A percentile compares a stretch with the other conserved stretches of the same genome.
These are phyloP conservation scores for Anthopleura xanthogrammica DNA, from an alignment of 92 coral and sea anemone species.

Conservation along the genomic window DNA sequence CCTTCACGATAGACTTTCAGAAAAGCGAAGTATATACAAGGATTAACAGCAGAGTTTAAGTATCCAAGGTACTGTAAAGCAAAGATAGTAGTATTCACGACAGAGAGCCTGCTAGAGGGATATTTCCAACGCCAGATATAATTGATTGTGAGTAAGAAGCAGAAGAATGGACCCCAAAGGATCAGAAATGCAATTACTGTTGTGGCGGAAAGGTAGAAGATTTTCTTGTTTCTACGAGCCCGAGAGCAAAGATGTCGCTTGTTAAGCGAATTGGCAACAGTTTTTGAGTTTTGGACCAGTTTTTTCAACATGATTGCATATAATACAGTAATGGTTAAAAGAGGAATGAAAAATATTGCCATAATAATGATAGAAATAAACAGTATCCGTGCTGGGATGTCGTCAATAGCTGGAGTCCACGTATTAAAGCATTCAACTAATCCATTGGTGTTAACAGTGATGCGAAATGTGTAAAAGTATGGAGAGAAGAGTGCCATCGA, in stretches of 20 bases:
- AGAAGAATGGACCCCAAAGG: conserved; percentile 6
- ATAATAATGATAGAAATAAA: not conserved
- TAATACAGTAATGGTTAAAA: not conserved
- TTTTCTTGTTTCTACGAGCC: not conserved
- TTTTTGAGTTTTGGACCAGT: not conserved
- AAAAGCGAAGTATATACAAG: conserved; percentile 5
- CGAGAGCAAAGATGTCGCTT: not conserved
- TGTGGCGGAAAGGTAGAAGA: not conserved
- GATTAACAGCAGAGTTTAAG: conserved; percentile 2
- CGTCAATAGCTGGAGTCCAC: not conserved
- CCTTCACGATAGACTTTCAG: not conserved
- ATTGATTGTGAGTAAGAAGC: not conserved
- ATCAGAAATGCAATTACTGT: not conserved
- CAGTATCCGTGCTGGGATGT: not conserved
- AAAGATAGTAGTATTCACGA: not conserved
- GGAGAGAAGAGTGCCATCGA: not conserved
- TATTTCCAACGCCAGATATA: not conserved
- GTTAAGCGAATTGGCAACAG: not conserved
- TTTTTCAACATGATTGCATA: conserved; percentile 1
- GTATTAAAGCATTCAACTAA: not conserved
- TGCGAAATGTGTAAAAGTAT: not conserved
- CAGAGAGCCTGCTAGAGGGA: not conserved
- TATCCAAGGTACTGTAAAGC: not conserved
- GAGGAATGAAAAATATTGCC: not conserved
- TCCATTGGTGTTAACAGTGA: not conserved